These are phyloP conservation scores for Phalacrocorax brasilianus DNA, from an alignment of 2,113 vertebrate genomes.

Conservation along the genomic window DNA sequence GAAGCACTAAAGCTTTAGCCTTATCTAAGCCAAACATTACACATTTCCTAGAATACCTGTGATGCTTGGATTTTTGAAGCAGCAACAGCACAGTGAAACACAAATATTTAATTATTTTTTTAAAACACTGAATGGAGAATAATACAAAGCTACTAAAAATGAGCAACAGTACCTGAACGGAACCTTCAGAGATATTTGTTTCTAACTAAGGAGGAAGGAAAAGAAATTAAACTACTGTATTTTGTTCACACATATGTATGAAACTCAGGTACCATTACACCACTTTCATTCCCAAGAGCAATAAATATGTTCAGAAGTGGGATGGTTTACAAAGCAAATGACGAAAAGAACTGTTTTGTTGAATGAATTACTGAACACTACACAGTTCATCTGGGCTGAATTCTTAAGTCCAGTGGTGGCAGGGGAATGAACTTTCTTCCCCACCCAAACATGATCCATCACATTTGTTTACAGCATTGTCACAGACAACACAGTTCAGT, in stretches of 20 bases:
- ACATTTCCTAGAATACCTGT: not conserved
- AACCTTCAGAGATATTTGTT: not conserved
- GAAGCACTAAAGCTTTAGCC: not conserved
- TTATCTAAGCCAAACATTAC: constrained; percentile 42
- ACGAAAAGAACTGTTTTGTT: not conserved
- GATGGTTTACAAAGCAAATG: not conserved
- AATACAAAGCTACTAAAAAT: not conserved
- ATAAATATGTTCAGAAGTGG: not conserved
- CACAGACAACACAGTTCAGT: not conserved
- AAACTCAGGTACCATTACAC: not conserved
- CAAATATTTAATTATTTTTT: not conserved
- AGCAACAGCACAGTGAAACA: not conserved
- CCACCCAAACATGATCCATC: not conserved
- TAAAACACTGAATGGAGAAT: not conserved
- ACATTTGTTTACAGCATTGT: not conserved
- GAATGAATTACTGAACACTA: not conserved
- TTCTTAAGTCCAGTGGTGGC: not conserved
- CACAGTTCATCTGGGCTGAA: not conserved
- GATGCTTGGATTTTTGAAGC: not conserved
- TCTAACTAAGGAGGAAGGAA: not conserved
- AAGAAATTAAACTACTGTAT: not conserved
- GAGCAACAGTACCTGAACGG: not conserved
- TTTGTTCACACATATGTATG: not conserved
- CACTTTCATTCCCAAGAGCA: not conserved
- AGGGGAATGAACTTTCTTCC: not conserved